A percentile compares a stretch with the other conserved stretches of the same genome.
phyloP scores from a whole-genome alignment of 2,113 vertebrate species.

The Neoarius graeffei region DNA sequence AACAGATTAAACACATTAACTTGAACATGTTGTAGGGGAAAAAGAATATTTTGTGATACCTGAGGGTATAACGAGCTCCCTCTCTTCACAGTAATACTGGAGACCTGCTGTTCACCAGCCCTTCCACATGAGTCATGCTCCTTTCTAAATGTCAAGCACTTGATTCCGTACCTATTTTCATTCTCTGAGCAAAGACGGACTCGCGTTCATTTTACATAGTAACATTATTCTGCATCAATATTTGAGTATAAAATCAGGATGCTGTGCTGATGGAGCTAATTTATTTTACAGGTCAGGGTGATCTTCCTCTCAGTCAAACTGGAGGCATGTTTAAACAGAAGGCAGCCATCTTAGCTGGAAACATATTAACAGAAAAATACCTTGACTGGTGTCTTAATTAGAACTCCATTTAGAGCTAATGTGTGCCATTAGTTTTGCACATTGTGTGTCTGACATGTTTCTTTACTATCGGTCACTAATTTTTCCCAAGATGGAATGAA shows the following conservation, averaged over 20 bases:
- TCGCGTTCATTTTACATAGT: neutral
- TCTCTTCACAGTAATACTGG: neutral
- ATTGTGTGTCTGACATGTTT: neutral
- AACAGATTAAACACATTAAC: neutral
- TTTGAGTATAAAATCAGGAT: neutral
- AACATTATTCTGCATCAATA: neutral
- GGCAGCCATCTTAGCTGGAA: neutral
- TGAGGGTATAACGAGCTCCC: neutral
- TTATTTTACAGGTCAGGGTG: neutral
- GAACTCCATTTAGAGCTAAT: neutral
- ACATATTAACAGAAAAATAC: neutral
- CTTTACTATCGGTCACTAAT: neutral
- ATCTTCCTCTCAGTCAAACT: neutral
- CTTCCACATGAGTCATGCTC: neutral
- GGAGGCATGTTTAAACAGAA: neutral
- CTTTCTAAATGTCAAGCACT: constrained; percentile 9
- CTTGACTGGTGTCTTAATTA: neutral
- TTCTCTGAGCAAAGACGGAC: neutral
- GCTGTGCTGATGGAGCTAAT: neutral
- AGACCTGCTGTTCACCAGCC: neutral
- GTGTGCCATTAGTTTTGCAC: neutral
- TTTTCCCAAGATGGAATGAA: neutral
- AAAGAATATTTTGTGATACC: neutral
- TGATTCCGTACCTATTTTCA: constrained; percentile 4
- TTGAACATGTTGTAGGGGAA: neutral